Base-by-base conservation (phyloP, 2,113 vertebrate genomes). In the Chaenocephalus aceratus region DNA sequence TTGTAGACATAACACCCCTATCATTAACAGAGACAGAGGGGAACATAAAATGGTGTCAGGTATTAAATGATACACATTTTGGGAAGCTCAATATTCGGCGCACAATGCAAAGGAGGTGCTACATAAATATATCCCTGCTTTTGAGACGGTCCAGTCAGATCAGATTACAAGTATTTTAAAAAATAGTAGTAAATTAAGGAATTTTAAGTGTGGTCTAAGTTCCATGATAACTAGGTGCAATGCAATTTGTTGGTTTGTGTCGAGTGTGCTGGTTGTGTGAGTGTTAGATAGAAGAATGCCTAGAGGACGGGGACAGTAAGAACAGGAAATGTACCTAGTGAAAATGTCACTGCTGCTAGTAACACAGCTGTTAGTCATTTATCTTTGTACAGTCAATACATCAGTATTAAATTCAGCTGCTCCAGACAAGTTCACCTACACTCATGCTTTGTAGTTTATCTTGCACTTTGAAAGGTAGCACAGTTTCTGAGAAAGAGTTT, bases 331-430 rank as follows among this genome's bases (percentile, higher is more conserved):
- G 88, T 73, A 86, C 83, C 91, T 93, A 87, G 81, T 61, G 85
- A 91, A 75, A 89, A 92, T 84, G 86, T 71, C 85, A 90, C 81
- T 82, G 89, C 95, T 93, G 89, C 92, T 87, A 87, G 88, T 94
- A 80, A 96, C 91, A 86, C 96, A 97, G 95, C 94, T 97, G 96
- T 92, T 95, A 81, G 86, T 91, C 92, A 96, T 97, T 96, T 95
- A 91, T 97, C 96, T 96, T 95, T 73, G 44, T 94, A 88, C 87
- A 89, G 86, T 92, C 89, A 63, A 91, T 93, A 91, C 94, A 92
- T 85, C 92, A 93, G 93, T 90, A 90, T 92, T 88, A 83, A 93
- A 88, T 66, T 87, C 94, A 96, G 96, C 93, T 96, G 94, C 93
- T 95, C 49, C 26, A 66, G 90, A 77, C 75, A 82, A 90, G 92